These are phyloP conservation scores for Drosophila mulleri DNA, from an alignment of 2,888 invertebrate species.

Conservation along the genomic window DNA sequence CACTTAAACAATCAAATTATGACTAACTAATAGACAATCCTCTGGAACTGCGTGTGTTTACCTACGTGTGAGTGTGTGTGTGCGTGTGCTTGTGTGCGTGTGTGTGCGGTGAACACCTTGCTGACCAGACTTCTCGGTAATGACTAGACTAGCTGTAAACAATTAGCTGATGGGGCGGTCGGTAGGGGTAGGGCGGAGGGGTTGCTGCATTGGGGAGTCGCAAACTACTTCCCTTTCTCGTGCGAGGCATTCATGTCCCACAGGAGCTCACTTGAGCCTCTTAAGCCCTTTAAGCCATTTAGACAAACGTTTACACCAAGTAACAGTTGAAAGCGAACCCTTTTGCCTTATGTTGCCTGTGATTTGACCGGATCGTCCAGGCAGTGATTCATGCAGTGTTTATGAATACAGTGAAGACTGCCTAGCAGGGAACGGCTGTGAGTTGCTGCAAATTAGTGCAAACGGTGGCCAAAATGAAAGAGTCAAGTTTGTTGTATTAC, in stretches of 20 bases:
- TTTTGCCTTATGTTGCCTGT: slow-evolving; percentile 8
- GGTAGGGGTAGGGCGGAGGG: too few species aligned
- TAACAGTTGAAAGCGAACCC: slow-evolving; percentile 43
- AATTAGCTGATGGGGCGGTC: neutral
- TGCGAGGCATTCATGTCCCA: slow-evolving; percentile 32
- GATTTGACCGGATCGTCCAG: slow-evolving; percentile 23
- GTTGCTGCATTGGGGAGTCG: neutral
- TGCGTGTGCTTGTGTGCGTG: slow-evolving; percentile 3
- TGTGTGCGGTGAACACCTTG: slow-evolving; percentile 49
- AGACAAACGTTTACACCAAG: slow-evolving; percentile 17
- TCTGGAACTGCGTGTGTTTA: slow-evolving; percentile 16
- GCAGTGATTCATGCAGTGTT: slow-evolving; percentile 21
- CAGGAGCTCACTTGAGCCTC: slow-evolving; percentile 60
- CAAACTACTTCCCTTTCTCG: slow-evolving; percentile 25
- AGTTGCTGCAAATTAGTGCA: neutral
- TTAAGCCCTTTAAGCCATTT: slow-evolving; percentile 75
- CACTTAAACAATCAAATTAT: slow-evolving; percentile 15
- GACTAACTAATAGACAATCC: slow-evolving; percentile 16
- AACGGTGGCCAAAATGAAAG: neutral
- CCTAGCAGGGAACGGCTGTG: neutral
- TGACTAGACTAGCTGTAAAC: slow-evolving; percentile 30
- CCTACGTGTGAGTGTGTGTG: neutral
- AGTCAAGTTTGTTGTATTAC: too few species aligned
- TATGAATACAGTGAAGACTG: slow-evolving; percentile 52
- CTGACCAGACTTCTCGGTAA: slow-evolving; percentile 44